These are phyloP conservation scores for Ciconia boyciana DNA, from an alignment of 2,113 vertebrate species.

Conservation along the genomic window DNA sequence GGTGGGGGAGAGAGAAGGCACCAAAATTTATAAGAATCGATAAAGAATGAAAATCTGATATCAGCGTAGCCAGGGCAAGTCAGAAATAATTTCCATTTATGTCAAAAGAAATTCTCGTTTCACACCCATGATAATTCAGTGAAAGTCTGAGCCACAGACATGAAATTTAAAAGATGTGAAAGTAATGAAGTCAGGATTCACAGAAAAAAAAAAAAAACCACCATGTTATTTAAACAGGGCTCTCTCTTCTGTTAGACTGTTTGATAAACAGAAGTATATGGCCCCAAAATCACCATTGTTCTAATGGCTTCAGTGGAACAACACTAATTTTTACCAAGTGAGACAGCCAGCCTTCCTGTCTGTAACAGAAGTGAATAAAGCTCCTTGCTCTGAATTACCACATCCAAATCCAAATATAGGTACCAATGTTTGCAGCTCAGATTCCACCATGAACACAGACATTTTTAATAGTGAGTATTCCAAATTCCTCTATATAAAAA, in stretches of 20 bases:
- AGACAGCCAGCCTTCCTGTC: neutral
- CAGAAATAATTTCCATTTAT: neutral
- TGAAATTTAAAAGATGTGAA: neutral
- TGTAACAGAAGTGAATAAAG: neutral
- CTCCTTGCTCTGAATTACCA: neutral
- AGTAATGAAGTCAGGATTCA: neutral
- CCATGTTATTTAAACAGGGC: neutral
- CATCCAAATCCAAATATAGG: neutral
- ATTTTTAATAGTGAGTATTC: neutral
- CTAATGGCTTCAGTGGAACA: neutral
- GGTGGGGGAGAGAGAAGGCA: neutral
- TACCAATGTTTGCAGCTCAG: neutral
- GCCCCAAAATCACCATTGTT: neutral
- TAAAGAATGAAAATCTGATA: neutral
- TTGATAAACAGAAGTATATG: neutral
- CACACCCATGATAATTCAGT: neutral
- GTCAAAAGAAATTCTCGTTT: neutral
- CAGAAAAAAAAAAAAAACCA: neutral
- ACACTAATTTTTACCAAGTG: neutral
- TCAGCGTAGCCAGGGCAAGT: neutral
- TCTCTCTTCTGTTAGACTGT: neutral
- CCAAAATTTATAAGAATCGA: neutral
- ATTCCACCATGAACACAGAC: neutral
- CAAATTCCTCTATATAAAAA: neutral
- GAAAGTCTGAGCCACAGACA: neutral